These are phyloP conservation scores for Drosophila siamana DNA, from an alignment of 2,888 invertebrate genomes.

Conservation along the genomic window DNA sequence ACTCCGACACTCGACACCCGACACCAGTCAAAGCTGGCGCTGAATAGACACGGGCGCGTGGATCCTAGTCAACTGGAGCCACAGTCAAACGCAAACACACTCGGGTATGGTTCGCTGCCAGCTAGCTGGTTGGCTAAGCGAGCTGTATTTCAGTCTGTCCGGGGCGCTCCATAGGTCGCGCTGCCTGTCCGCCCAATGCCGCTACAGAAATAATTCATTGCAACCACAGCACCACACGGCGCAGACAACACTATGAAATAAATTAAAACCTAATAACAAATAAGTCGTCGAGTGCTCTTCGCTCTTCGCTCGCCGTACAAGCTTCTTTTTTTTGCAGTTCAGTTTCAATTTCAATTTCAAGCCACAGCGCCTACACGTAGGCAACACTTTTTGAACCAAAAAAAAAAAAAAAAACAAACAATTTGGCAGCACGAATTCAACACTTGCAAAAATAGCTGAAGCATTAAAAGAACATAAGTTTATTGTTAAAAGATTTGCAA, in stretches of 20 bases:
- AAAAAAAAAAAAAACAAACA: slow-evolving; percentile 5
- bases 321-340: slow-evolving; percentile 16
- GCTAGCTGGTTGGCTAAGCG: background rate
- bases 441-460: too few relatives aligned
- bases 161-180: slow-evolving; percentile 59
- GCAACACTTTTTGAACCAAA: slow-evolving; percentile 30
- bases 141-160: slow-evolving; percentile 37
- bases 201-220: slow-evolving; percentile 77
- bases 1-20: slow-evolving; percentile 39
- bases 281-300: slow-evolving; percentile 68
- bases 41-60: slow-evolving; percentile 65
- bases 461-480: too few relatives aligned
- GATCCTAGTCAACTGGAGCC: slow-evolving; percentile 62
- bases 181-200: slow-evolving; percentile 76
- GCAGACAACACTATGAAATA: slow-evolving; percentile 75
- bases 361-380: slow-evolving; percentile 51
- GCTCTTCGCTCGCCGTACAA: background rate
- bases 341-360: slow-evolving; percentile 30
- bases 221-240: slow-evolving; percentile 46
- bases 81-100: too few relatives aligned
- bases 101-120: slow-evolving; percentile 22
- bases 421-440: too few relatives aligned
- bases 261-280: slow-evolving; percentile 83
- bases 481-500: too few relatives aligned
- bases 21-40: slow-evolving; percentile 43